phyloP scores from a whole-genome alignment of 2,797 vertebrate species.

The Galaxias olidus region DNA sequence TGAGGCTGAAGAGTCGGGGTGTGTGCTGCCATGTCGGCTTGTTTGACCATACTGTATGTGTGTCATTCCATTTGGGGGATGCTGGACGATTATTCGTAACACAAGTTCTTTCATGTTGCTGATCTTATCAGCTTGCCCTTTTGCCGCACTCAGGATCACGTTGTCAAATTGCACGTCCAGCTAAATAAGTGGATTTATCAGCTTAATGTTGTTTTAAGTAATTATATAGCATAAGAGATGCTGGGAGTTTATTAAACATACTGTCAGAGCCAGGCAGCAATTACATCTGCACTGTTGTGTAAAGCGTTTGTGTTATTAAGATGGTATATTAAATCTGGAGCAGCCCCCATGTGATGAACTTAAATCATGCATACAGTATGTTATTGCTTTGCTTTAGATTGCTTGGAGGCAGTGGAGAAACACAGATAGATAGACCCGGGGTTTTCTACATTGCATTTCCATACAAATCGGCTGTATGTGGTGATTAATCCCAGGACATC shows the following conservation, averaged over 20 bases:
- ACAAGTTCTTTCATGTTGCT: too few relatives aligned
- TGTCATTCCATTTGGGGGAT: neutral
- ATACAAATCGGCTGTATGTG: too few relatives aligned
- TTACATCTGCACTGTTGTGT: slow-evolving; percentile 33
- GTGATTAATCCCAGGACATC: too few relatives aligned
- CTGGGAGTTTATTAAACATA: slow-evolving; percentile 32
- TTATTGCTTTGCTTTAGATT: too few relatives aligned
- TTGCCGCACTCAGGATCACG: neutral
- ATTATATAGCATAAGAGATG: slow-evolving; percentile 48
- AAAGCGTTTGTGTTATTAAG: too few relatives aligned
- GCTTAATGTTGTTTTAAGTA: slow-evolving; percentile 43
- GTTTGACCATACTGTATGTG: neutral
- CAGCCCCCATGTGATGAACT: too few relatives aligned
- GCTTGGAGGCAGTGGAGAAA: too few relatives aligned
- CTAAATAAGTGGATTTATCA: slow-evolving; percentile 30
- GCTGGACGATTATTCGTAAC: too few relatives aligned
- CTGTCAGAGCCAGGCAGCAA: slow-evolving; percentile 36
- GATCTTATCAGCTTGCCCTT: neutral
- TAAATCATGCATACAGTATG: too few relatives aligned
- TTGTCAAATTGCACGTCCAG: slow-evolving; percentile 35
- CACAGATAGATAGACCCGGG: too few relatives aligned
- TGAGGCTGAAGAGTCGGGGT: neutral
- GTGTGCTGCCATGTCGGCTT: neutral
- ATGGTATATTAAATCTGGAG: too few relatives aligned
- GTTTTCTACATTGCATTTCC: too few relatives aligned